phyloP scores from a whole-genome alignment of 2,888 invertebrate species.

The Drosophila macrospina region DNA sequence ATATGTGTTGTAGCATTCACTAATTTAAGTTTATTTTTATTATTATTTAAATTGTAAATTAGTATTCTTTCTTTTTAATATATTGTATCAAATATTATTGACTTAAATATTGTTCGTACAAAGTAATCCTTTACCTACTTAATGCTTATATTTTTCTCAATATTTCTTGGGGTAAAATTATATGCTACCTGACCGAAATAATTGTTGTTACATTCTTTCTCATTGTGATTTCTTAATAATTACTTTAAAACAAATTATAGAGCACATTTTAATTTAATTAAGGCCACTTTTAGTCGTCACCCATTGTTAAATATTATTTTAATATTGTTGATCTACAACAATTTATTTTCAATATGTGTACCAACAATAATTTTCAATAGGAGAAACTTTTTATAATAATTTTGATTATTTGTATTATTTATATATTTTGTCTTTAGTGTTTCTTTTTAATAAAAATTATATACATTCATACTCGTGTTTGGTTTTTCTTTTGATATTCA shows the following conservation, averaged over 20 bases:
- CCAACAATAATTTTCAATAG: background rate
- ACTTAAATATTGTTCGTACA: conserved; percentile 20
- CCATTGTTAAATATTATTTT: background rate
- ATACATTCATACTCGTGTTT: conserved; percentile 6
- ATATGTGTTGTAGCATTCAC: conserved; percentile 80
- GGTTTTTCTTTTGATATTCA: background rate
- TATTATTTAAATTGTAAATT: conserved; percentile 13
- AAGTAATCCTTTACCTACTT: conserved; percentile 4
- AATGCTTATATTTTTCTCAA: conserved; percentile 3
- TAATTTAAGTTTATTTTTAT: conserved; percentile 53
- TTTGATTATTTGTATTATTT: conserved; percentile 1
- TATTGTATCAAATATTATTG: conserved; percentile 29
- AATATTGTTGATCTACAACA: background rate
- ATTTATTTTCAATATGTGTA: background rate
- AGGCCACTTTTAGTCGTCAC: background rate
- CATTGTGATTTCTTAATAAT: background rate
- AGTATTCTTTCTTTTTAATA: conserved; percentile 14
- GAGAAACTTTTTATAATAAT: conserved; percentile 3
- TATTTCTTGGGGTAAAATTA: background rate
- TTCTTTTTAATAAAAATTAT: conserved; percentile 5
- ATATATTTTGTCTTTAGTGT: background rate
- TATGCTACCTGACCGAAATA: conserved; percentile 5
- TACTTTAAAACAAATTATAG: background rate
- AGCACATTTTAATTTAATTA: background rate
- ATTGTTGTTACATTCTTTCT: conserved; percentile 1